These are phyloP conservation scores for Cylindroiulus punctatus DNA, from an alignment of 2,888 invertebrate genomes.

Conservation along the genomic window DNA sequence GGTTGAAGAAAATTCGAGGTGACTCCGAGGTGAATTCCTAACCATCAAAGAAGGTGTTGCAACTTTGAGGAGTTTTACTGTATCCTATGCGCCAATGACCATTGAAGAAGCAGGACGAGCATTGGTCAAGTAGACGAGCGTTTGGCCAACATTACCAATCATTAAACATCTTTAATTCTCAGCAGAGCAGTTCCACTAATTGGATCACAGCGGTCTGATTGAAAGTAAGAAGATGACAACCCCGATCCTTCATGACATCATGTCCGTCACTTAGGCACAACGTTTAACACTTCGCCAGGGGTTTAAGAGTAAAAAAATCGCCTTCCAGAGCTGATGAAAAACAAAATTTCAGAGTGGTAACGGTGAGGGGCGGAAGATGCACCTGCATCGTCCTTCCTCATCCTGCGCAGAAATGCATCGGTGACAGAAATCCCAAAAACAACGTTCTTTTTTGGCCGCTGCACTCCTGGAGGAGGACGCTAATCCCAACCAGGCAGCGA, in stretches of 20 bases:
- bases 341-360: neutral
- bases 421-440: slow-evolving; percentile 25
- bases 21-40: too few relatives aligned
- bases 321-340: neutral
- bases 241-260: neutral
- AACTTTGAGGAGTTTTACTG: too few relatives aligned
- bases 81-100: too few relatives aligned
- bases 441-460: neutral
- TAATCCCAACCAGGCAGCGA: neutral
- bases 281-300: neutral
- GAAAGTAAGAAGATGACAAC: too few relatives aligned
- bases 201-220: too few relatives aligned
- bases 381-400: slow-evolving; percentile 22
- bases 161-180: too few relatives aligned
- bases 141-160: too few relatives aligned
- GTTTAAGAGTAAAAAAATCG: neutral
- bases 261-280: neutral
- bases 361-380: neutral
- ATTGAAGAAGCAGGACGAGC: too few relatives aligned
- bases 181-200: too few relatives aligned
- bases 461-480: neutral
- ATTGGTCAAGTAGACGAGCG: too few relatives aligned
- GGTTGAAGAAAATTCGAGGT: too few relatives aligned
- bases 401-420: neutral
- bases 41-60: too few relatives aligned